Evolutionary conservation across 2,797 vertebrate genomes (phyloP), one percentile per base, ranked within the genome.

Genomic region (Sebastes paucispinis): DNA sequence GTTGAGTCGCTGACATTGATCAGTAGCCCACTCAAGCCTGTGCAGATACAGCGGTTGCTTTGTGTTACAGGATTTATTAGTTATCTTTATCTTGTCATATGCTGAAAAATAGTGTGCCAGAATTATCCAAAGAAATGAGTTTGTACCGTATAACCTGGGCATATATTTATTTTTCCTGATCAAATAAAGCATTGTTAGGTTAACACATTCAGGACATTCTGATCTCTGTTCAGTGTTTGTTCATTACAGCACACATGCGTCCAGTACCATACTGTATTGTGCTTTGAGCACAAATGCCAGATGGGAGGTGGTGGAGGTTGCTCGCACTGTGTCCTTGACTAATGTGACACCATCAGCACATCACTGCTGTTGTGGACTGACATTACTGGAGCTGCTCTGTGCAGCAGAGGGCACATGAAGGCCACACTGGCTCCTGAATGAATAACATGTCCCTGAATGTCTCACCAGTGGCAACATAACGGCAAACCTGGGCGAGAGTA

Each of bases 271-370:
- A 34, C 43, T 47, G 43, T 18, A 47, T 62, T 85, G 79, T 82
- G 77, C 52, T 74, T 59, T 52, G 75, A 80, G 70, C 62, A 71
- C 82, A 82, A 69, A 73, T 75, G 73, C 86, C 82, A 84, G 88
- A 89, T 81, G 84, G 89, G 77, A 86, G 57, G 84, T 73, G 57
- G 83, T 73, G 77, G 81, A 60, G 65, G 88, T 81, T 71, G 59
- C 76, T 78, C 78, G 62, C 77, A 57, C 86, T 84, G 84, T 84
- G 90, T 87, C 90, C 90, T 92, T 93, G 91, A 84, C 82, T 82
- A 78, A 82, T 75, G 70, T 78, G 72, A 85, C 89, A 87, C 69
- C 78, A 68, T 34, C 73, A 66, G 36, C 86, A 75, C 84, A 89
- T 87, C 78, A 52, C 78, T 85, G 80, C 77, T 77, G 82, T 57